Percentiles rank a stretch among this genome's conserved stretches.
These are phyloP conservation scores for Antennarius striatus DNA, from an alignment of 2,113 vertebrate species.

Conservation along the genomic window DNA sequence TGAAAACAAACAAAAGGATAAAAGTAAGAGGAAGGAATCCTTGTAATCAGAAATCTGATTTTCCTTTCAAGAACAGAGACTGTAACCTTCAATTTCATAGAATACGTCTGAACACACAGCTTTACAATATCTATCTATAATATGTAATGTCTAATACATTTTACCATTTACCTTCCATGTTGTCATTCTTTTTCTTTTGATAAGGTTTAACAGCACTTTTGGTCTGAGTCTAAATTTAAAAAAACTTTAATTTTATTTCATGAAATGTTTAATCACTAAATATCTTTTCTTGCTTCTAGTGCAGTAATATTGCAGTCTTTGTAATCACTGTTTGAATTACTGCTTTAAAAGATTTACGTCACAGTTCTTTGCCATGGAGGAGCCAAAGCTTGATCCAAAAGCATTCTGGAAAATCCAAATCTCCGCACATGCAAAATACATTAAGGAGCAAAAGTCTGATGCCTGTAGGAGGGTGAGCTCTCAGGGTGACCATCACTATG, in stretches of 20 bases:
- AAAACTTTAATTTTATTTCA: too few relatives aligned
- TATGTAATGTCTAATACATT: slow-evolving; percentile 46
- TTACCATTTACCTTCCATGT: not conserved
- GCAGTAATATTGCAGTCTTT: not conserved
- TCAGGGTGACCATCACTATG: slow-evolving; percentile 37
- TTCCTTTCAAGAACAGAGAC: too few relatives aligned
- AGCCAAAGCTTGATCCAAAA: not conserved
- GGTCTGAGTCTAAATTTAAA: slow-evolving; percentile 37
- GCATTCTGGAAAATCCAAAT: slow-evolving; percentile 35
- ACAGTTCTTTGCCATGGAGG: too few relatives aligned
- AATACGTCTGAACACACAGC: slow-evolving; percentile 17
- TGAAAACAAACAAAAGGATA: too few relatives aligned
- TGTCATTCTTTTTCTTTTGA: slow-evolving; percentile 2
- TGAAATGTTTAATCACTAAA: too few relatives aligned
- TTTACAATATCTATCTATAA: slow-evolving; percentile 18
- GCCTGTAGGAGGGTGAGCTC: not conserved
- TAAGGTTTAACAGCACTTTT: slow-evolving; percentile 46
- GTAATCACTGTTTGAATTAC: too few relatives aligned
- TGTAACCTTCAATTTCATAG: too few relatives aligned
- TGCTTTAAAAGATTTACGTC: too few relatives aligned
- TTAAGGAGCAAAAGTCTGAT: too few relatives aligned
- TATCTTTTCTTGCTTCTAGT: not conserved
- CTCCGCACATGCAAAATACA: not conserved
- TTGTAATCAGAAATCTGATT: too few relatives aligned
- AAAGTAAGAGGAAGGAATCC: too few relatives aligned